A percentile compares a stretch with the other conserved stretches of the same genome.
Evolutionary conservation across 2,888 invertebrate genomes (phyloP).

Genomic region (Megaustenia siamemsis): DNA sequence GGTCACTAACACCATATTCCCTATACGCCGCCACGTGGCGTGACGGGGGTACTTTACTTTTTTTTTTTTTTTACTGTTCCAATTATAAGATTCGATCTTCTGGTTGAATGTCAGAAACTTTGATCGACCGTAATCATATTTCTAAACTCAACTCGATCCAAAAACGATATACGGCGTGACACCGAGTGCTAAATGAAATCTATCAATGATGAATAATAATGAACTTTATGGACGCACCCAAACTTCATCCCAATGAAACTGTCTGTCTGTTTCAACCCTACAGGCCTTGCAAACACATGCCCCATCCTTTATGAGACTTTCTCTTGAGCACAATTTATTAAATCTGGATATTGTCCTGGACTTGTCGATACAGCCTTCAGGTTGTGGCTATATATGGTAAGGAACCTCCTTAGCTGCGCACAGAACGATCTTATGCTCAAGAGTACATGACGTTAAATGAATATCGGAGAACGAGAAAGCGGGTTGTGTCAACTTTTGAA

Average conservation of each 20-base stretch:
- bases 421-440: not conserved
- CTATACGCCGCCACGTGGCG: too few species aligned
- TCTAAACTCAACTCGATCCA: too few species aligned
- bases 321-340: conserved; percentile 4
- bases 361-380: conserved; percentile 29
- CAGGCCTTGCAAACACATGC: too few species aligned
- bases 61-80: too few species aligned
- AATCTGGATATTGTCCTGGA: not conserved
- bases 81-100: too few species aligned
- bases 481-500: not conserved
- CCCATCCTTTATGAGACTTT: not conserved
- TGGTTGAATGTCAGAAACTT: too few species aligned
- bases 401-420: not conserved
- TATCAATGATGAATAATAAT: not conserved
- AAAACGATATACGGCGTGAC: not conserved
- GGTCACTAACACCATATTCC: too few species aligned
- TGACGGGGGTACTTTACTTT: too few species aligned
- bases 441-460: conserved; percentile 7
- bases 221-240: conserved; percentile 12
- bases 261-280: not conserved
- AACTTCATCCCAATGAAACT: conserved; percentile 10
- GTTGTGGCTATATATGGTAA: conserved; percentile 12
- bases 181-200: conserved; percentile 11
- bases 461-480: not conserved
- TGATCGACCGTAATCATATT: conserved; percentile 8